Evolutionary conservation across 2,113 vertebrate species (phyloP).

Genomic region (Oenanthe oenanthe): DNA sequence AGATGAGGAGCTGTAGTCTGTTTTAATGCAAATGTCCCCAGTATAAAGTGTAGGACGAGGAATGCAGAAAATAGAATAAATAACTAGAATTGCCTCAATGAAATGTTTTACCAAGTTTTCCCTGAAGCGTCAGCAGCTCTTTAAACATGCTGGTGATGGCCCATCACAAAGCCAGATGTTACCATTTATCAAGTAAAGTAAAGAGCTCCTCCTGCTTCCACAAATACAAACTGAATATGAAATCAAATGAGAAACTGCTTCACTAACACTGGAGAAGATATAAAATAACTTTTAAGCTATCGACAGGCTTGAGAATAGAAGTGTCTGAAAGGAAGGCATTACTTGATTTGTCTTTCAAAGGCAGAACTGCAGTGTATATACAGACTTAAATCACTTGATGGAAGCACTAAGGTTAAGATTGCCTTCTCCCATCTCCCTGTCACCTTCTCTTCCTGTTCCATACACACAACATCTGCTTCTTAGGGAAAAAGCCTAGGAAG

Average conservation of each 20-base stretch:
- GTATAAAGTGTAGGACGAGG: neutral
- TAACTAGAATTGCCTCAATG: constrained; percentile 56
- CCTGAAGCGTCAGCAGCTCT: constrained; percentile 56
- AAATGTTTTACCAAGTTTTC: constrained; percentile 63
- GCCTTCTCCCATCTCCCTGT: neutral
- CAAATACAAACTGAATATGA: constrained; percentile 65
- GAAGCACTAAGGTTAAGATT: neutral
- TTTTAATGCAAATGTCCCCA: constrained; percentile 42
- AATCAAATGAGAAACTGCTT: constrained; percentile 56
- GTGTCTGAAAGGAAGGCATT: neutral
- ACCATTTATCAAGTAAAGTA: constrained; percentile 65
- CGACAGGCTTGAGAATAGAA: neutral
- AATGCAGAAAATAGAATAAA: constrained; percentile 63
- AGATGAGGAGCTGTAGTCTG: constrained; percentile 14
- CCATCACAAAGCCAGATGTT: constrained; percentile 71
- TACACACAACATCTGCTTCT: neutral
- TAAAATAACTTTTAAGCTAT: constrained; percentile 52
- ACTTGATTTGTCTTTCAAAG: constrained; percentile 34
- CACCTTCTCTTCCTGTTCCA: neutral
- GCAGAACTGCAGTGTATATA: neutral
- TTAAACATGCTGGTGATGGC: constrained; percentile 65
- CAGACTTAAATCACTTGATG: constrained; percentile 21
- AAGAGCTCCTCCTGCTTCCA: constrained; percentile 65
- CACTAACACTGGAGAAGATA: constrained; percentile 11
- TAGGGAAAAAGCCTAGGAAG: neutral